Percentiles rank a stretch among this genome's conserved stretches.
phyloP scores from a whole-genome alignment of 2,797 vertebrate genomes.

The Botia almorhae region DNA sequence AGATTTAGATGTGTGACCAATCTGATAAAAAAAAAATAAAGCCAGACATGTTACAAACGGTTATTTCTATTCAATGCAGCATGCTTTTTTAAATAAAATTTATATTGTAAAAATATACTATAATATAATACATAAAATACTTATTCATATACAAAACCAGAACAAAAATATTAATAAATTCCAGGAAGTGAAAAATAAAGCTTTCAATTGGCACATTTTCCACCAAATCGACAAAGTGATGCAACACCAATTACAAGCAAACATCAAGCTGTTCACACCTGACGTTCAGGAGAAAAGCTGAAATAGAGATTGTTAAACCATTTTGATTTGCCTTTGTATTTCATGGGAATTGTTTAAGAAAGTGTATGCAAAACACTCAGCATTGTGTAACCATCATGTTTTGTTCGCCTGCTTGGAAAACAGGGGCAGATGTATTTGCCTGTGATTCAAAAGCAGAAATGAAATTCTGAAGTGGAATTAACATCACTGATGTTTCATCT shows the following conservation, averaged over 20 bases:
- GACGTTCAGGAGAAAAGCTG: constrained; percentile 14
- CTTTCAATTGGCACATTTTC: constrained; percentile 24
- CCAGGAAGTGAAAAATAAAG: background rate
- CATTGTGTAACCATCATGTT: background rate
- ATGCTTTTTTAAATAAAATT: background rate
- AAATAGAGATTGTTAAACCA: constrained; percentile 26
- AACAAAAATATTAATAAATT: constrained; percentile 8
- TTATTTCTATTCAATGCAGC: too few species aligned
- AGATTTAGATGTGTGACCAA: too few species aligned
- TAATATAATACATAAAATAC: background rate
- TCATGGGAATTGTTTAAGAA: background rate
- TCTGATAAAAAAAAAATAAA: too few species aligned
- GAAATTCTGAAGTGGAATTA: constrained; percentile 23
- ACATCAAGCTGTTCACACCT: constrained; percentile 54
- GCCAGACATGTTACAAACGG: too few species aligned
- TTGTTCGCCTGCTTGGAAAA: constrained; percentile 1
- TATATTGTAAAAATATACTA: background rate
- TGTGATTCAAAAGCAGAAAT: constrained; percentile 21
- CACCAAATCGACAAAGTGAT: constrained; percentile 47
- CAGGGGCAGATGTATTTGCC: background rate
- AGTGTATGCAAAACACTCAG: constrained; percentile 9
- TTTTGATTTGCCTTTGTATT: background rate
- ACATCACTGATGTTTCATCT: constrained; percentile 9
- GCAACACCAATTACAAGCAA: constrained; percentile 57
- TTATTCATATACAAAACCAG: background rate